phyloP scores from a whole-genome alignment of 2,888 invertebrate species.

The Teleiodes luculella region DNA sequence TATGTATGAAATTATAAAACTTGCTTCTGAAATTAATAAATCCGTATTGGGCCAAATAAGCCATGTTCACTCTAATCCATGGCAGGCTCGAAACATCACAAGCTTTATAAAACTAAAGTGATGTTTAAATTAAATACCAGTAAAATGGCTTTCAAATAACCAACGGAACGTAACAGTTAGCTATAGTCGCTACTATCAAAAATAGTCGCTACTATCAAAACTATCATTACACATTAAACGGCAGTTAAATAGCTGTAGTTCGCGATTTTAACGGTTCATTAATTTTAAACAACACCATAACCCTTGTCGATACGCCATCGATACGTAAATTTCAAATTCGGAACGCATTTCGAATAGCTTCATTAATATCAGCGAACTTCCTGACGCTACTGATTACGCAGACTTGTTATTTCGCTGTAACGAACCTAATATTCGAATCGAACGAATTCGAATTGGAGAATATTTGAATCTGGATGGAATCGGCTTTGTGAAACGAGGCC shows the following conservation, averaged over 20 bases:
- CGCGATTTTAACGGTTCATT: constrained; percentile 54
- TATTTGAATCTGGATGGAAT: not conserved
- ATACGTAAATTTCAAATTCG: constrained; percentile 39
- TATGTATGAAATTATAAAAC: no score
- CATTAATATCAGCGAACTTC: constrained; percentile 29
- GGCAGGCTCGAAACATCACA: no score
- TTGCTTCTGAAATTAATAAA: no score
- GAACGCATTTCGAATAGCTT: constrained; percentile 43
- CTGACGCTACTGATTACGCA: constrained; percentile 28
- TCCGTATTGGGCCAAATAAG: no score
- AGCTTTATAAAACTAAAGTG: not conserved
- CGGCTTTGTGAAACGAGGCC: not conserved
- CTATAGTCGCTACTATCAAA: not conserved
- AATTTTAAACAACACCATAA: constrained; percentile 46
- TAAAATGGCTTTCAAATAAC: not conserved
- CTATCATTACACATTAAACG: constrained; percentile 25
- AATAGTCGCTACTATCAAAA: constrained; percentile 3
- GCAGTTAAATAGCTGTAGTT: constrained; percentile 41
- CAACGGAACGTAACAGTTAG: not conserved
- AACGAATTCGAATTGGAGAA: not conserved
- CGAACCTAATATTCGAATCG: constrained; percentile 38
- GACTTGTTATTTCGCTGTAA: constrained; percentile 31
- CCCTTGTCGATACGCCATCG: constrained; percentile 40
- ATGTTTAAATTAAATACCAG: not conserved
- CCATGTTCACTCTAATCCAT: no score